Evolutionary conservation across 2,888 invertebrate genomes (phyloP).

Genomic region (Polia nebulosa): DNA sequence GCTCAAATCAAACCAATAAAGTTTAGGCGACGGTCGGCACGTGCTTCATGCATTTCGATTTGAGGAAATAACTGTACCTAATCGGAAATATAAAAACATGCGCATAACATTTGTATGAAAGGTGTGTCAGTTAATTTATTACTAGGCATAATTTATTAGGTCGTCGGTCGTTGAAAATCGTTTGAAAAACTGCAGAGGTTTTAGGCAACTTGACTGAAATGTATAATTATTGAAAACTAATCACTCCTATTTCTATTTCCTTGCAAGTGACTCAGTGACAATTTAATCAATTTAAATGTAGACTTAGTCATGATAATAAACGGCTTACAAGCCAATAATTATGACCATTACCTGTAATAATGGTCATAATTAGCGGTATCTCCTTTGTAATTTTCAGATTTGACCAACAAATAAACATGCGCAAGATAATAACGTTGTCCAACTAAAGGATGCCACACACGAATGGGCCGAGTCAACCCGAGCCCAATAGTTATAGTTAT

Average conservation of each 20-base stretch:
- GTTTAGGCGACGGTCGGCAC: conserved; percentile 59
- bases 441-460: conserved; percentile 76
- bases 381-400: conserved; percentile 56
- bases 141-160: background rate
- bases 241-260: background rate
- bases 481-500: conserved; percentile 61
- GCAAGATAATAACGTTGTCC: conserved; percentile 65
- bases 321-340: conserved; percentile 35
- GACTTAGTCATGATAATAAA: conserved; percentile 30
- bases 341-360: conserved; percentile 29
- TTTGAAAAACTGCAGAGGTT: background rate
- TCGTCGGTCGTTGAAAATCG: background rate
- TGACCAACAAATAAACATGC: conserved; percentile 59
- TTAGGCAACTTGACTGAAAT: background rate
- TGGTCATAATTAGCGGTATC: conserved; percentile 55
- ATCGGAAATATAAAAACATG: conserved; percentile 14
- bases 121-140: conserved; percentile 21
- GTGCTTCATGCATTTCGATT: conserved; percentile 55
- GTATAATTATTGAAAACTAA: conserved; percentile 3
- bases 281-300: conserved; percentile 22
- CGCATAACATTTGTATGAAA: conserved; percentile 11
- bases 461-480: conserved; percentile 65
- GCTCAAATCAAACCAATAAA: conserved; percentile 66
- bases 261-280: conserved; percentile 16
- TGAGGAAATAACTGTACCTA: conserved; percentile 47